Evolutionary conservation across 1,140 invertebrate genomes (phyloP).

Genomic region (Leptinotarsa texana): DNA sequence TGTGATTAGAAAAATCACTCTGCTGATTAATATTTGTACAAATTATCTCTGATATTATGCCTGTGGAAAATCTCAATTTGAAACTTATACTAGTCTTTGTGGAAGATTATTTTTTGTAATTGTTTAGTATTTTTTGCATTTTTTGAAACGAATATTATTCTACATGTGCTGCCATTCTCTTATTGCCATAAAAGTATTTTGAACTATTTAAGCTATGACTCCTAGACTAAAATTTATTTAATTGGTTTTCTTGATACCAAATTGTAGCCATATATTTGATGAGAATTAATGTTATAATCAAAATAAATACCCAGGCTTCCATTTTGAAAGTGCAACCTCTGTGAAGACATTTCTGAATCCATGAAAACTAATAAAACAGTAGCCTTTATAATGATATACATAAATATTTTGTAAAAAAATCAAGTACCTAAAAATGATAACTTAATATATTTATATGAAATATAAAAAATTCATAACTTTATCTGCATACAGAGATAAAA

Average conservation of each 20-base stretch:
- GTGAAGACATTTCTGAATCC: no score
- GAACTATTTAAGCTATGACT: no score
- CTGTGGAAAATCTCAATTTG: constrained; percentile 34
- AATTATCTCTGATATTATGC: constrained; percentile 31
- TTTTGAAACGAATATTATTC: constrained; percentile 21
- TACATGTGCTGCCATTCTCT: constrained; percentile 34
- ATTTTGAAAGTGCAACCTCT: no score
- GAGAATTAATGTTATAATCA: no score
- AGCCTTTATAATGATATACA: background rate
- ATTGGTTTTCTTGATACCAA: no score
- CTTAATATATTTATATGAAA: background rate
- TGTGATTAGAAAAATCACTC: constrained; percentile 11
- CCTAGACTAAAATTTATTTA: no score
- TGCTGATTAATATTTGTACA: constrained; percentile 22
- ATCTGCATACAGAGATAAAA: background rate
- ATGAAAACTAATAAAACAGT: background rate
- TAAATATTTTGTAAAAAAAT: background rate
- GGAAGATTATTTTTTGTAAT: constrained; percentile 34
- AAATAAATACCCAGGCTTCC: no score
- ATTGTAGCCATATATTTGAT: no score
- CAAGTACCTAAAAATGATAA: background rate
- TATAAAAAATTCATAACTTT: background rate
- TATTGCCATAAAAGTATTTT: background rate
- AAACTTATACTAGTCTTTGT: constrained; percentile 39
- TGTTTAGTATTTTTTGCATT: constrained; percentile 35